Percentiles rank a stretch among this genome's conserved stretches.
Conservation (phyloP, 1,140 invertebrate species). For the Drosophila neocordata region DNA sequence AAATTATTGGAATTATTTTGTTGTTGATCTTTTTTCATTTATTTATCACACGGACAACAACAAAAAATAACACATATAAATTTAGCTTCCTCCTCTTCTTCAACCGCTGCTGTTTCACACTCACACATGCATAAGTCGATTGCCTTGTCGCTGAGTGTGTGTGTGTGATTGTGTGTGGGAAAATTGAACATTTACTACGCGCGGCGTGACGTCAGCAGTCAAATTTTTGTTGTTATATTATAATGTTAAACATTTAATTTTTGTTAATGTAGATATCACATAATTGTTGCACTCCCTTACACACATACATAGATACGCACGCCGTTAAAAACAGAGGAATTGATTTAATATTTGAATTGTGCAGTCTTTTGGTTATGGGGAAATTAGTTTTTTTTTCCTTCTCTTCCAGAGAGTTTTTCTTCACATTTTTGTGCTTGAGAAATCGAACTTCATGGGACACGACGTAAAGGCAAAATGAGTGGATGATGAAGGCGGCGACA, state of each 20-base stretch:
- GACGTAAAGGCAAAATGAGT: slow-evolving; percentile 63
- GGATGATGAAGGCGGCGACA: slow-evolving; percentile 18
- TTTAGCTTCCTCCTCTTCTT: slow-evolving; percentile 38
- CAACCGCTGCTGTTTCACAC: slow-evolving; percentile 62
- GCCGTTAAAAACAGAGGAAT: slow-evolving; percentile 12
- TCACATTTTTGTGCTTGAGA: slow-evolving; percentile 58
- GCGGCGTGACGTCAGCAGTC: slow-evolving; percentile 71
- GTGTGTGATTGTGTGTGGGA: slow-evolving; percentile 35
- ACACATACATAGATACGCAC: slow-evolving; percentile 18
- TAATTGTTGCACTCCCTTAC: slow-evolving; percentile 59
- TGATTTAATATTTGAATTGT: slow-evolving; percentile 29
- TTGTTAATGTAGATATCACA: slow-evolving; percentile 72
- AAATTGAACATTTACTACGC: slow-evolving; percentile 46
- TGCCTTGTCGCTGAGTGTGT: slow-evolving; percentile 34
- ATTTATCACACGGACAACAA: slow-evolving; percentile 49
- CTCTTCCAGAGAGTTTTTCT: slow-evolving; percentile 44
- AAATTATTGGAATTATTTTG: slow-evolving; percentile 40
- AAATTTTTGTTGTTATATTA: slow-evolving; percentile 25
- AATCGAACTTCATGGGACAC: slow-evolving; percentile 70
- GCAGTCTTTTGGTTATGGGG: slow-evolving; percentile 50
- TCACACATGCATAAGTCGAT: slow-evolving; percentile 75
- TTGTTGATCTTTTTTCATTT: slow-evolving; percentile 28
- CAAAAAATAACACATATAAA: slow-evolving; percentile 12
- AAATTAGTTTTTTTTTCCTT: slow-evolving; percentile 36
- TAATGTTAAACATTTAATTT: slow-evolving; percentile 4